Percentiles rank a stretch among this genome's conserved stretches.
Conservation (phyloP, 2,113 vertebrate species). For the Agapornis roseicollis region DNA sequence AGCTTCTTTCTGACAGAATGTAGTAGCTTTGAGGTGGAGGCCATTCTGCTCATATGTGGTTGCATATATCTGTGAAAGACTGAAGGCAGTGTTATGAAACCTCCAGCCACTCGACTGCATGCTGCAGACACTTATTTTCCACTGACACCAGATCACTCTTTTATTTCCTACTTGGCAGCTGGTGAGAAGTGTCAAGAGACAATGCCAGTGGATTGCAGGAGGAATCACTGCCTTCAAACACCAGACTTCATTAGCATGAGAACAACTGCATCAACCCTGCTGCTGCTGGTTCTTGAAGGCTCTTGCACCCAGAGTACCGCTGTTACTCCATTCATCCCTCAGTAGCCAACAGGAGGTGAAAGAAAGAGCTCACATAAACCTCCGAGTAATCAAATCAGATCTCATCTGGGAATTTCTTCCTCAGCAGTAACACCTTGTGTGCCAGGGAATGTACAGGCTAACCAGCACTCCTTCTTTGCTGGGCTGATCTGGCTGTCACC, state of each 20-base stretch:
- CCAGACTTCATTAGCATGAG: neutral
- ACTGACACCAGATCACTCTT: constrained; percentile 25
- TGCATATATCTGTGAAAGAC: constrained; percentile 33
- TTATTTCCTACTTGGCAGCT: constrained; percentile 41
- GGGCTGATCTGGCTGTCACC: neutral
- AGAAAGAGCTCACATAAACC: neutral
- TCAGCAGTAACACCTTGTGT: neutral
- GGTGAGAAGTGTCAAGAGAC: constrained; percentile 10
- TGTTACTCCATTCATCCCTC: neutral
- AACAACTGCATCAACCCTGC: neutral
- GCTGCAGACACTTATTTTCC: constrained; percentile 12
- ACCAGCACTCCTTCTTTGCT: neutral
- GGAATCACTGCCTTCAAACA: neutral
- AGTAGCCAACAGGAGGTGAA: neutral
- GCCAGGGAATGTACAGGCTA: neutral
- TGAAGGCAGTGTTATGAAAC: constrained; percentile 43
- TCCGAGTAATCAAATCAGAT: neutral
- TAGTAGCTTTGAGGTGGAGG: constrained; percentile 30
- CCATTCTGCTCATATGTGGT: constrained; percentile 1
- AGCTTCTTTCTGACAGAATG: constrained; percentile 32
- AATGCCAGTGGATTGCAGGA: neutral
- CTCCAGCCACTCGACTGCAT: neutral
- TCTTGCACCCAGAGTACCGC: accelerated
- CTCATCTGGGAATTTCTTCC: neutral
- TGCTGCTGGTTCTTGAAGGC: neutral